A percentile compares a stretch with the other conserved stretches of the same genome.
Conservation (phyloP, 2,113 vertebrate genomes). For the Channa maculata region DNA sequence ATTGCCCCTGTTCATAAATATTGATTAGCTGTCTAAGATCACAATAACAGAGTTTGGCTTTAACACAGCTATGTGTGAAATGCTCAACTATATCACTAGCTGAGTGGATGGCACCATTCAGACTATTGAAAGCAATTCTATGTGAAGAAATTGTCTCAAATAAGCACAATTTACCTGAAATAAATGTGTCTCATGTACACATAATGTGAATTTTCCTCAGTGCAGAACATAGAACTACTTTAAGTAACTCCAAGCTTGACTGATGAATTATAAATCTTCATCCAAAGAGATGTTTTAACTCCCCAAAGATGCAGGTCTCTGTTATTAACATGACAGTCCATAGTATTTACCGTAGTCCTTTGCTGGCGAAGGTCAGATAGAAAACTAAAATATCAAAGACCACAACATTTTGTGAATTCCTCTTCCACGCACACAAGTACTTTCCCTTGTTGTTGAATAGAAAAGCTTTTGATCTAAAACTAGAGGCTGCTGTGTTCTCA, state of each 20-base stretch:
- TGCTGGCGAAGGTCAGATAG: conserved; percentile 54
- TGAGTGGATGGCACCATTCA: conserved; percentile 21
- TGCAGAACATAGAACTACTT: conserved; percentile 32
- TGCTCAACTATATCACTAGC: conserved; percentile 5
- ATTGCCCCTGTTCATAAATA: conserved; percentile 38
- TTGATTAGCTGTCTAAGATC: conserved; percentile 39
- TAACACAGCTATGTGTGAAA: background rate
- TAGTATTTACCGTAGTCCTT: conserved; percentile 25
- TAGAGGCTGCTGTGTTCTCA: conserved; percentile 68
- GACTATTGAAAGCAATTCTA: conserved; percentile 17
- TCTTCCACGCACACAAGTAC: conserved; percentile 69
- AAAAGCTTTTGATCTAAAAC: conserved; percentile 81
- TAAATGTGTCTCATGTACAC: conserved; percentile 13
- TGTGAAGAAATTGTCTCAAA: conserved; percentile 22
- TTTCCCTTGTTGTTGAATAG: conserved; percentile 77
- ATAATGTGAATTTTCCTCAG: conserved; percentile 40
- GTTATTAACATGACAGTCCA: conserved; percentile 18
- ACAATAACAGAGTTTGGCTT: conserved; percentile 12
- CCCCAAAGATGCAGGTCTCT: conserved; percentile 25
- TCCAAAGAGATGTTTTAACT: conserved; percentile 21
- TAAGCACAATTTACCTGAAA: background rate
- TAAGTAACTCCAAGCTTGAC: conserved; percentile 41
- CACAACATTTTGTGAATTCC: conserved; percentile 66
- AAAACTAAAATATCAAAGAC: conserved; percentile 76
- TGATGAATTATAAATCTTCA: conserved; percentile 30